Evolutionary conservation across 2,113 vertebrate genomes (phyloP), one percentile per base, ranked within the genome.

Genomic region (Pygoscelis antarcticus): DNA sequence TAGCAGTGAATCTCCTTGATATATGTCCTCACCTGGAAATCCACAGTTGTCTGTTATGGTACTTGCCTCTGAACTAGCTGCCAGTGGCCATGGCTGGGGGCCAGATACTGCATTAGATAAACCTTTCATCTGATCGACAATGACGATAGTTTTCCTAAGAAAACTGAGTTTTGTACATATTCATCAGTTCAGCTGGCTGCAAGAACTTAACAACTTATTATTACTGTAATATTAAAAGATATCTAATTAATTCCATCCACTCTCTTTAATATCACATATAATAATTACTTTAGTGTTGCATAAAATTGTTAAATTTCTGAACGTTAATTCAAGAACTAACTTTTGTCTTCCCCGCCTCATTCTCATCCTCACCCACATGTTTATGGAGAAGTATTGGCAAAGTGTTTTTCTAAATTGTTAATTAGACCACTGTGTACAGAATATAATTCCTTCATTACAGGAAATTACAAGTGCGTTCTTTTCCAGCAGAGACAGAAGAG

Each of bases 351-450:
- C n/a, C 4, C 0, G 0, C 40, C 32, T 83, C 52, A 38, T 82
- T 89, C 52, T 69, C 87, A 49, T 52, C 34, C 27, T 89, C 34
- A 52, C 44, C 55, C 81, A 89, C 47, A 57, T 68, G 32, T 95
- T 91, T 91, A 71, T 68, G 44, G 64, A 79, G 36, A 79, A 83
- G 21, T 16, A 72, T 51, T 76, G 61, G 16, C 34, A 68, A 92
- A 84, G 46, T 40, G 30, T 57, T 91, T 93, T 87, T 69, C 79
- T 81, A 60, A 64, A 34, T n/a, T 87, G 34, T 78, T 95, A 93
- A 97, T 95, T 96, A 89, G 76, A 78, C 40, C 51, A 55, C 26
- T 51, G 26, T 75, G 74, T 79, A 83, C 42, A 88, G 85, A 96
- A 90, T 93, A 90, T 90, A 80, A 83, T 86, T 66, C 20, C 51